Conservation (phyloP, 2,113 vertebrate genomes). For the Nesospiza acunhae region DNA sequence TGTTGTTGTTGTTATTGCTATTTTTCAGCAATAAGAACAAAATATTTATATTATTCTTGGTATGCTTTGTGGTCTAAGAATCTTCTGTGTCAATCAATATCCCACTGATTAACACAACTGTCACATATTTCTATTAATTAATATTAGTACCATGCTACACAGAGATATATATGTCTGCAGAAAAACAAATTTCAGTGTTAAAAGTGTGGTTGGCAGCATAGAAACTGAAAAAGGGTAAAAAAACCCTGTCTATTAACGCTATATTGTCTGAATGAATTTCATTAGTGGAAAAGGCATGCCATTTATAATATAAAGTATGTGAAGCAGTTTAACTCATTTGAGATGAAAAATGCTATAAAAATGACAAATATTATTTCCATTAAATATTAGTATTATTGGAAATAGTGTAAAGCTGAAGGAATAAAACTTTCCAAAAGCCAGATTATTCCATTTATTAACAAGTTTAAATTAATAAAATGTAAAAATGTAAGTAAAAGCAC, state of each 20-base stretch:
- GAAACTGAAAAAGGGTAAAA: not conserved
- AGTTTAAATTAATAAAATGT: not conserved
- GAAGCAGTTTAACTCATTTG: not conserved
- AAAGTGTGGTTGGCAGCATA: not conserved
- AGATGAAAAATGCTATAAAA: not conserved
- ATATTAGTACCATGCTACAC: not conserved
- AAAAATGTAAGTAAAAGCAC: not conserved
- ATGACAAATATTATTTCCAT: not conserved
- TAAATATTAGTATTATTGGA: not conserved
- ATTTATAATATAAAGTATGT: not conserved
- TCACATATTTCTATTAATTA: not conserved
- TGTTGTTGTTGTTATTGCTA: too few relatives aligned
- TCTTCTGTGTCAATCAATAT: not conserved
- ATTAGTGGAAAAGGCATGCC: not conserved
- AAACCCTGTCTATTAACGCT: not conserved
- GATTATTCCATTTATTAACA: not conserved
- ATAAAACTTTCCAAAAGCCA: not conserved
- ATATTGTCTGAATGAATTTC: not conserved
- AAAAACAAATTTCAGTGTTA: not conserved
- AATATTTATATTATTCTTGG: not conserved
- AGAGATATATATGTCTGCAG: not conserved
- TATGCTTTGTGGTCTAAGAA: not conserved
- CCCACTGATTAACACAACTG: not conserved
- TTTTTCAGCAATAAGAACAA: not conserved
- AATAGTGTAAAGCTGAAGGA: not conserved